phyloP scores from a whole-genome alignment of 2,888 invertebrate species.

The Dryocosmus kuriphilus region DNA sequence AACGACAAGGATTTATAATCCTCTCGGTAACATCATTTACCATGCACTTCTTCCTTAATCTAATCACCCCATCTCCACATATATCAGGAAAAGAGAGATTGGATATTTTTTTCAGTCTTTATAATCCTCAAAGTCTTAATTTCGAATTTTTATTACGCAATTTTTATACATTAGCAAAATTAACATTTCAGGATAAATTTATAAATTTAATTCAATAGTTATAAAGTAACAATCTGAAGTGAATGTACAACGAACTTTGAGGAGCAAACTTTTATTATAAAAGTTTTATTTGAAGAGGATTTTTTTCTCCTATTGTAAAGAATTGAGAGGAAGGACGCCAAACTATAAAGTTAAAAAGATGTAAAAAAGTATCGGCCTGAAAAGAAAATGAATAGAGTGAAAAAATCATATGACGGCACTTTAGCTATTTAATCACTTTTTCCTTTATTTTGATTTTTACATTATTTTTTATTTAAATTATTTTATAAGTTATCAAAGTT shows the following conservation, averaged over 20 bases:
- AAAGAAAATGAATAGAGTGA: not conserved
- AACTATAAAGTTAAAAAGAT: conserved; percentile 20
- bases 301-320: conserved; percentile 49
- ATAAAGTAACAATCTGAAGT: not conserved
- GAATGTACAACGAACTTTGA: conserved; percentile 5
- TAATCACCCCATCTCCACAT: not conserved
- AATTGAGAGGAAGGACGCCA: conserved; percentile 44
- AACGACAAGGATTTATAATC: conserved; percentile 26
- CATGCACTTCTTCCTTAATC: not conserved
- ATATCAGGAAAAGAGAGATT: not conserved
- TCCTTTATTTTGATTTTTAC: no score
- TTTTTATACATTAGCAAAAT: not conserved
- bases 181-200: not conserved
- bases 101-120: not conserved
- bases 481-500: no score
- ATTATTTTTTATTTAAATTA: no score
- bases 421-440: no score
- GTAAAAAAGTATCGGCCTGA: conserved; percentile 1
- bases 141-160: not conserved
- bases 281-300: conserved; percentile 54
- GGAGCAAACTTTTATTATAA: conserved; percentile 61
- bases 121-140: not conserved
- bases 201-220: not conserved
- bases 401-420: not conserved
- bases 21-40: conserved; percentile 25